Evolutionary conservation across 2,888 invertebrate genomes (phyloP), one percentile per base, ranked within the genome.

Genomic region (Abscondita cerata): DNA sequence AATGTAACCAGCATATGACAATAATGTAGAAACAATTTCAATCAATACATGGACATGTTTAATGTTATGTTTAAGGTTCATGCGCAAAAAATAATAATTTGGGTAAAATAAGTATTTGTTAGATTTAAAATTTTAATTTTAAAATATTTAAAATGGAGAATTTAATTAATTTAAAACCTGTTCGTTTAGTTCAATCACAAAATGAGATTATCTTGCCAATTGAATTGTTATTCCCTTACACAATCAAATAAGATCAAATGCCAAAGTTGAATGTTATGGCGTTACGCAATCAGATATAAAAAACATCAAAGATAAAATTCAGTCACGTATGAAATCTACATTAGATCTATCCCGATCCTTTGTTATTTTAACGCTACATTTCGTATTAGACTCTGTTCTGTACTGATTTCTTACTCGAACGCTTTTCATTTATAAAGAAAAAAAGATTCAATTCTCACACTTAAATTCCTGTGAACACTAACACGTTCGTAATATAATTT

Each of bases 351-450:
- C 40, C 18, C 38, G 41, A 56, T 61, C 56, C 47, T 61, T 51
- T 61, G 61, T 61, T 56, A 61, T 56, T 52, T 61, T 56, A 47
- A 41, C 56, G 61, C 61, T 61, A 51, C 61, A 61, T 61, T 61
- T 48, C 34, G 11, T 18, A 36, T 16, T 25, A 40, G 52, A 19
- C 34, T 19, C 16, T 34, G 41, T 20, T 52, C 34, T 50, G 44
- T 52, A 33, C 33, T 9, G 31, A 40, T 56, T 50, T 12, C 16
- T 55, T 50, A 19, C 50, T 48, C 41, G 50, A 50, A 19, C 58
- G 20, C 19, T 51, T 51, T 52, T 52, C 52, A 52, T 44, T 31
- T 48, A 13, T 9, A 25, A 48, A 31, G 25, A 20, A 47, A 47
- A 47, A 18, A 8, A 15, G 41, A 41, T 41, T 16, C 8, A 41